Percentiles rank a stretch among this genome's conserved stretches.
phyloP scores from a whole-genome alignment of 2,113 vertebrate species.

The Lepus americanus region DNA sequence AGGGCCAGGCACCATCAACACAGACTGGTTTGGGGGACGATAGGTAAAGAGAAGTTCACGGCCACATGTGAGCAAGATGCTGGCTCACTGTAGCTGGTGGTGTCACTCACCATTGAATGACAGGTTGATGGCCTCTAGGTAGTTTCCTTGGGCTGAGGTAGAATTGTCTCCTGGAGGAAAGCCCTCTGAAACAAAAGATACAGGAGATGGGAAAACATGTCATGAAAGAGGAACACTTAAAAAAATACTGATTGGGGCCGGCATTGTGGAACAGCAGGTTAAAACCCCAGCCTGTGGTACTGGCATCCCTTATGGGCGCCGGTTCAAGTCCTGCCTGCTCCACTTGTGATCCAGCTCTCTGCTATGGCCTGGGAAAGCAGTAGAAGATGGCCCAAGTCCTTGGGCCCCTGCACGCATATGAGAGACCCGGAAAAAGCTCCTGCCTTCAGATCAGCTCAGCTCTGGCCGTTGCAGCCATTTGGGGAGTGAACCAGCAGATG shows the following conservation, averaged over 20 bases:
- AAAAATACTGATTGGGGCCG: background rate
- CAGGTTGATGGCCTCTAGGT: slow-evolving; percentile 98
- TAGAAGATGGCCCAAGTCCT: too few relatives aligned
- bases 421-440: too few relatives aligned
- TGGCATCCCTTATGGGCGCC: too few relatives aligned
- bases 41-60: background rate
- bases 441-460: too few relatives aligned
- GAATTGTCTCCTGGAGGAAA: slow-evolving; percentile 96
- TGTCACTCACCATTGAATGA: slow-evolving; percentile 96
- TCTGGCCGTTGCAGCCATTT: too few relatives aligned
- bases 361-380: too few relatives aligned
- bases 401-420: too few relatives aligned
- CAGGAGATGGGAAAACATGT: slow-evolving; percentile 6
- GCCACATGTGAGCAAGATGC: background rate
- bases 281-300: too few relatives aligned
- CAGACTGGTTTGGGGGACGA: background rate
- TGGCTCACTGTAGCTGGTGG: background rate
- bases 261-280: too few relatives aligned
- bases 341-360: too few relatives aligned
- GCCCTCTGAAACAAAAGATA: slow-evolving; percentile 89
- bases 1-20: background rate
- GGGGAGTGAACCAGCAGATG: too few relatives aligned
- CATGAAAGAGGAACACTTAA: slow-evolving; percentile 20
- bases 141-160: slow-evolving; percentile 97
- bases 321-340: too few relatives aligned